phyloP scores from a whole-genome alignment of 2,797 vertebrate genomes.

The Pseudochirops cupreus region DNA sequence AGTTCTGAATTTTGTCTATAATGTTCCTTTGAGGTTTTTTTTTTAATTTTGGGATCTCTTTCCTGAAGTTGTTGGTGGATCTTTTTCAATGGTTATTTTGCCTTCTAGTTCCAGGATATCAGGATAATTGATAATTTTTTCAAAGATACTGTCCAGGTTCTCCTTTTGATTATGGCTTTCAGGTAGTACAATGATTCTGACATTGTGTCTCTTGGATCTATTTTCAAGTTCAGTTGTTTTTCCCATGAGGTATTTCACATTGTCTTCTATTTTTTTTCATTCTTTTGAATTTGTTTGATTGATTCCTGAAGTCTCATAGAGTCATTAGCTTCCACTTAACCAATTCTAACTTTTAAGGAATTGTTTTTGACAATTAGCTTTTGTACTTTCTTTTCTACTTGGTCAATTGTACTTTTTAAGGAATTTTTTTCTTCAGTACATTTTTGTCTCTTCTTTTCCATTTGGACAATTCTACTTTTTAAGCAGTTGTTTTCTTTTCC shows the following conservation, averaged over 20 bases:
- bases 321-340: too few species aligned
- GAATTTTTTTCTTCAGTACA: too few species aligned
- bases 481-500: neutral
- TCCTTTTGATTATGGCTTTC: neutral
- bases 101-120: neutral
- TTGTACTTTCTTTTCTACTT: neutral
- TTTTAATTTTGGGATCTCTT: neutral
- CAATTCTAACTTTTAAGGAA: too few species aligned
- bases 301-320: too few species aligned
- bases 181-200: too few species aligned
- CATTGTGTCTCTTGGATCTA: neutral
- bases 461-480: neutral
- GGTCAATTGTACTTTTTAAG: too few species aligned
- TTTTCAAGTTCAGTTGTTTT: neutral
- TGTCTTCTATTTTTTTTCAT: neutral
- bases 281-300: too few species aligned
- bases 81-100: neutral
- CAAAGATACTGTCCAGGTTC: neutral
- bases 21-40: neutral
- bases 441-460: neutral
- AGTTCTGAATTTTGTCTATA: neutral
- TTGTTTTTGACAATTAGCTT: neutral
- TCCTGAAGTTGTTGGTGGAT: neutral
- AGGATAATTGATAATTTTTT: neutral
- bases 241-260: neutral